phyloP scores from a whole-genome alignment of 2,113 vertebrate species.

The Candoia aspera region DNA sequence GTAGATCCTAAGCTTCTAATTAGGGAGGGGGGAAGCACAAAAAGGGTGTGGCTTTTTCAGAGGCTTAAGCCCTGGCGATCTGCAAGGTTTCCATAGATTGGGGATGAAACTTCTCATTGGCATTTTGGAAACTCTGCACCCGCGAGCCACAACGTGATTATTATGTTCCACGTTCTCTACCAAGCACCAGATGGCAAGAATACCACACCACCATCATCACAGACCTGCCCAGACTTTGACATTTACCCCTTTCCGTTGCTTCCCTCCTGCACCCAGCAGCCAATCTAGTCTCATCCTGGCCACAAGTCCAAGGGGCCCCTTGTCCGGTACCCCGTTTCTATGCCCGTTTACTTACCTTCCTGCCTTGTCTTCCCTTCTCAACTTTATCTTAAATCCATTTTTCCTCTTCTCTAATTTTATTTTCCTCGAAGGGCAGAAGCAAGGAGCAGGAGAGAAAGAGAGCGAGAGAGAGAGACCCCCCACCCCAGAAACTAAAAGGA shows the following conservation, averaged over 20 bases:
- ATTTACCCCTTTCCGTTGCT: conserved; percentile 31
- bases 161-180: neutral
- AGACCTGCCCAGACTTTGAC: conserved; percentile 31
- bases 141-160: too few species aligned
- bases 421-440: conserved; percentile 43
- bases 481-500: conserved; percentile 47
- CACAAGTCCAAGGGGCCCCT: conserved; percentile 22
- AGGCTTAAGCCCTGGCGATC: neutral
- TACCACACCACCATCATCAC: conserved; percentile 15
- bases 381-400: conserved; percentile 10
- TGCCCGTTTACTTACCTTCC: conserved; percentile 33
- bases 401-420: conserved; percentile 44
- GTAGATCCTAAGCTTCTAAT: neutral
- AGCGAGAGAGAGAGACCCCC: neutral
- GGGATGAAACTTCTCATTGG: neutral
- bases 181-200: conserved; percentile 21
- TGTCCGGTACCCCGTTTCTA: conserved; percentile 23
- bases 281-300: conserved; percentile 41
- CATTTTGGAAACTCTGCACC: neutral
- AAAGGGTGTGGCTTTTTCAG: neutral
- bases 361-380: conserved; percentile 39
- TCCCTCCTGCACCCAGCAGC: neutral
- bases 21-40: neutral
- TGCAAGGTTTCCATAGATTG: neutral
- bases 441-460: conserved; percentile 59